phyloP scores from a whole-genome alignment of 2,797 vertebrate genomes.

The Phataginus tricuspis region DNA sequence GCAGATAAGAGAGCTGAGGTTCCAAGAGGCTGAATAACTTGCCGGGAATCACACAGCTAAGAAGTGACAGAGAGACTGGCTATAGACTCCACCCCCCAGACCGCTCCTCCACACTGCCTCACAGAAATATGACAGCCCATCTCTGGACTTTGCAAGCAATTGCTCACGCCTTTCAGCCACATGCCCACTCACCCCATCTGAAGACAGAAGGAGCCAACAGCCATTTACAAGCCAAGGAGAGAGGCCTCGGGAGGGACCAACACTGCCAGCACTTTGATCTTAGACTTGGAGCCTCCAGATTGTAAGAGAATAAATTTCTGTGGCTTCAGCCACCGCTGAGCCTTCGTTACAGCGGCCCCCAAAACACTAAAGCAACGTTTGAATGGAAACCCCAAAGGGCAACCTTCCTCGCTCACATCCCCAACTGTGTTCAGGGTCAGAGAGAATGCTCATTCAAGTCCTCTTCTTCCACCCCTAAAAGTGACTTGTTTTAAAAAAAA shows the following conservation, averaged over 20 bases:
- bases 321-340: background rate
- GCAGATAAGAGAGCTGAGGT: background rate
- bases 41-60: background rate
- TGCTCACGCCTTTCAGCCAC: background rate
- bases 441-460: background rate
- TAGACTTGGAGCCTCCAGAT: background rate
- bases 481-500: too few relatives aligned
- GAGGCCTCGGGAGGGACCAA: background rate
- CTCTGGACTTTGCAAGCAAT: background rate
- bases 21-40: background rate
- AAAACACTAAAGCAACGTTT: background rate
- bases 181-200: accelerated
- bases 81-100: accelerated
- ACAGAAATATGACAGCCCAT: accelerated
- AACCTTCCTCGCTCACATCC: background rate
- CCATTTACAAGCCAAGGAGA: background rate
- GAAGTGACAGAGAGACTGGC: background rate
- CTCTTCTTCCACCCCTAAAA: background rate
- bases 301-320: background rate
- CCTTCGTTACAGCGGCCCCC: too few relatives aligned
- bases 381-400: background rate
- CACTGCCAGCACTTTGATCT: background rate
- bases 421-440: accelerated
- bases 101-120: background rate
- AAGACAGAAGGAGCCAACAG: background rate